Evolutionary conservation across 2,888 invertebrate genomes (phyloP).

Genomic region (Oscheius onirici): DNA sequence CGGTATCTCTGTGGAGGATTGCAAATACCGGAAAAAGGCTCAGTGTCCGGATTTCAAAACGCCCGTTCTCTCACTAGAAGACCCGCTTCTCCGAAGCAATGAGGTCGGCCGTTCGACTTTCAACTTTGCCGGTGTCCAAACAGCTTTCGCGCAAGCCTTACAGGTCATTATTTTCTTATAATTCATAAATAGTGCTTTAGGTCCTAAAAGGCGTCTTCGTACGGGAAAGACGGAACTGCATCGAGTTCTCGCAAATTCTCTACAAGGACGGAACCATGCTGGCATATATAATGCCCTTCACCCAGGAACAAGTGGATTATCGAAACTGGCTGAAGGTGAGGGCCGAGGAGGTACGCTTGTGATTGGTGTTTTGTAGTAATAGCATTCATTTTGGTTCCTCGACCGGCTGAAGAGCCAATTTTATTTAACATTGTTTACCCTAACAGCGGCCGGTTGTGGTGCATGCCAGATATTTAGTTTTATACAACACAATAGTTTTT

Average conservation of each 20-base stretch:
- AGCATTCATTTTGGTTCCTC: conserved; percentile 22
- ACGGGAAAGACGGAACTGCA: conserved; percentile 9
- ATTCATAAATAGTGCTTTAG: background rate
- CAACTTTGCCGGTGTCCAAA: conserved; percentile 87
- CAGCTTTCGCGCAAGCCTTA: conserved; percentile 97
- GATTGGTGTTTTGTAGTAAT: conserved; percentile 7
- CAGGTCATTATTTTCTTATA: no score
- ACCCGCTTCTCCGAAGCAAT: conserved; percentile 86
- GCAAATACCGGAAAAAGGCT: conserved; percentile 38
- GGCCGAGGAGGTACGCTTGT: conserved; percentile 28
- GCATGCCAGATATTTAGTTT: background rate
- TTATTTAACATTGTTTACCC: background rate
- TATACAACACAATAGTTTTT: background rate
- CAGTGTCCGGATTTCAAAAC: conserved; percentile 20
- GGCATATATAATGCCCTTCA: conserved; percentile 49
- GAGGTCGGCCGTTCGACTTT: conserved; percentile 98
- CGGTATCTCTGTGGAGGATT: conserved; percentile 47
- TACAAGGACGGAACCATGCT: conserved; percentile 46
- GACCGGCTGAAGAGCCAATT: background rate
- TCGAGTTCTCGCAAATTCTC: conserved; percentile 16
- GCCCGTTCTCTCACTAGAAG: conserved; percentile 93
- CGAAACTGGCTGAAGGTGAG: conserved; percentile 52
- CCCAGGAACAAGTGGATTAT: conserved; percentile 42
- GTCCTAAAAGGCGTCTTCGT: conserved; percentile 32
- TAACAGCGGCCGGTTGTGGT: no score